Conservation (phyloP, 2,888 invertebrate genomes). For the Herminia tarsipennalis region DNA sequence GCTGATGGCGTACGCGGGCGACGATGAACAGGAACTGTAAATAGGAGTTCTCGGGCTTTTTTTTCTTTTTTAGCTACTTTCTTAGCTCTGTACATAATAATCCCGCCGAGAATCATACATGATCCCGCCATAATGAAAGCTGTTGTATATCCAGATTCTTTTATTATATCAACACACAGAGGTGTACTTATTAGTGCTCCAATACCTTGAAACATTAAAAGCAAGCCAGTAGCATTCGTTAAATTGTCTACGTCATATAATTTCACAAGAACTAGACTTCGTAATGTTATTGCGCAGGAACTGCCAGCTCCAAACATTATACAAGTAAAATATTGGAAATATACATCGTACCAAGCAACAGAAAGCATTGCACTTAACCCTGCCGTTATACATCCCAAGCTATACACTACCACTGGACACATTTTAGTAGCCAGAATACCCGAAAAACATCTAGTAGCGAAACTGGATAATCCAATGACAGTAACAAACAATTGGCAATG, state of each 20-base stretch:
- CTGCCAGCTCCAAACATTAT: constrained; percentile 65
- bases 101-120: constrained; percentile 61
- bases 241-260: constrained; percentile 74
- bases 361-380: constrained; percentile 64
- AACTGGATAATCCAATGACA: constrained; percentile 67
- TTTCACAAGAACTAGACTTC: constrained; percentile 68
- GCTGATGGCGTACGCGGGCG: too few relatives aligned
- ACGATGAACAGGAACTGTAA: too few relatives aligned
- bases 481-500: constrained; percentile 70
- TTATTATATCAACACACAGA: constrained; percentile 58
- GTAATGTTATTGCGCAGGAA: constrained; percentile 63
- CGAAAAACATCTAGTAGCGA: constrained; percentile 60
- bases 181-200: constrained; percentile 73
- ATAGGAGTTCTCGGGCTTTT: too few relatives aligned
- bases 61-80: constrained; percentile 44
- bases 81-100: constrained; percentile 56
- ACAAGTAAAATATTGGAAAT: constrained; percentile 69
- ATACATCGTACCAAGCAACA: constrained; percentile 58
- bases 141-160: constrained; percentile 58
- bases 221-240: constrained; percentile 75
- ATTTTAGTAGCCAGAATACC: constrained; percentile 64
- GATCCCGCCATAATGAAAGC: constrained; percentile 68
- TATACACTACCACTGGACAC: constrained; percentile 57
- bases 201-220: constrained; percentile 72
- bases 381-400: constrained; percentile 46